These are phyloP conservation scores for Dilophus febrilis DNA, from an alignment of 2,888 invertebrate genomes.

Conservation along the genomic window DNA sequence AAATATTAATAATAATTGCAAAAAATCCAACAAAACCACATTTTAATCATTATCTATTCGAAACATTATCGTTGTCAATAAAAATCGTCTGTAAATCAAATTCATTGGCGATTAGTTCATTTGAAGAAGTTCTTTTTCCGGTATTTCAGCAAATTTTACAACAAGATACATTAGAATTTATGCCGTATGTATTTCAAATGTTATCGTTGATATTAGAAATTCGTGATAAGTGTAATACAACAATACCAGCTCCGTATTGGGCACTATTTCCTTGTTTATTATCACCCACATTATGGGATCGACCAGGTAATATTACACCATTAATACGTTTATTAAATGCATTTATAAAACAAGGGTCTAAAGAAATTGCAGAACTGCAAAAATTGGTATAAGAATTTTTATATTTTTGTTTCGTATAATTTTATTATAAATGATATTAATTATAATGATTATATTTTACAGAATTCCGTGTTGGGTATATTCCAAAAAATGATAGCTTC, in stretches of 20 bases:
- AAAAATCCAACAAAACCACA: slow-evolving; percentile 93
- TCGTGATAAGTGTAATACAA: slow-evolving; percentile 32
- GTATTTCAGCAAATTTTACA: slow-evolving; percentile 89
- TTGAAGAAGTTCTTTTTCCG: slow-evolving; percentile 86
- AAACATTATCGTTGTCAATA: slow-evolving; percentile 79
- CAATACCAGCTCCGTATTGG: slow-evolving; percentile 70
- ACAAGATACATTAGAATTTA: slow-evolving; percentile 84
- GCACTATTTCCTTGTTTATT: slow-evolving; percentile 79
- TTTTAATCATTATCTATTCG: slow-evolving; percentile 97
- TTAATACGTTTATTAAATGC: slow-evolving; percentile 82
- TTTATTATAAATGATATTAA: slow-evolving; percentile 1
- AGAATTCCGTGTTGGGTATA: slow-evolving; percentile 74
- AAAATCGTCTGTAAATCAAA: slow-evolving; percentile 77
- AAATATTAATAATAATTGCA: slow-evolving; percentile 63
- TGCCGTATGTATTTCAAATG: slow-evolving; percentile 98
- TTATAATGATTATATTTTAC: slow-evolving; percentile 16
- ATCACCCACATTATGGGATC: slow-evolving; percentile 83
- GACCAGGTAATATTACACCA: slow-evolving; percentile 84
- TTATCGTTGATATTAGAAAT: slow-evolving; percentile 77
- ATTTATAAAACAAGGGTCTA: slow-evolving; percentile 55
- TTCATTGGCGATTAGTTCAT: slow-evolving; percentile 61
- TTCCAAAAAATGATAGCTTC: slow-evolving; percentile 95
- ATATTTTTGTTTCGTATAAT: slow-evolving; percentile 3
- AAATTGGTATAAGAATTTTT: slow-evolving; percentile 40
- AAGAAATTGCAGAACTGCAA: slow-evolving; percentile 47